Conservation (phyloP, 1,140 invertebrate genomes). For the Arctopsyche grandis region DNA sequence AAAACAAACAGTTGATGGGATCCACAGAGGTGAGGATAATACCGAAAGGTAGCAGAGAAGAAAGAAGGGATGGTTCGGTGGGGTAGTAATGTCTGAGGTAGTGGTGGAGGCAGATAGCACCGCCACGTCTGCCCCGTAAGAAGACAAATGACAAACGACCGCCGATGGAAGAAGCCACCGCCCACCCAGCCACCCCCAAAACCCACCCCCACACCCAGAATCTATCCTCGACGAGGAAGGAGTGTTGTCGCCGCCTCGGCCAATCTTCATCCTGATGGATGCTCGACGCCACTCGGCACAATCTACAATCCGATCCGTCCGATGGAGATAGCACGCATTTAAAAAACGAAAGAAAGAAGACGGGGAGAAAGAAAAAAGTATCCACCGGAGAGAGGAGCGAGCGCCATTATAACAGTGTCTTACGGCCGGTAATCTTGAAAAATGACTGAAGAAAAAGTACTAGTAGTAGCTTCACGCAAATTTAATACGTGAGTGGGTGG, state of each 20-base stretch:
- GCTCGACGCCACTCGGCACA: neutral
- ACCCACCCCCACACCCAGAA: neutral
- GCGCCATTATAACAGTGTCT: slow-evolving; percentile 15
- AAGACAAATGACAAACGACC: slow-evolving; percentile 50
- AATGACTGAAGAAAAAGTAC: slow-evolving; percentile 8
- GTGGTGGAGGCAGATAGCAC: slow-evolving; percentile 15
- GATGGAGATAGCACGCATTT: slow-evolving; percentile 29
- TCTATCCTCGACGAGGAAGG: neutral
- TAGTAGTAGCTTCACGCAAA: slow-evolving; percentile 7
- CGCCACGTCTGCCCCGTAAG: slow-evolving; percentile 33
- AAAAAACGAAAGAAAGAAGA: neutral
- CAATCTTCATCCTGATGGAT: slow-evolving; percentile 38
- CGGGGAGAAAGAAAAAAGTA: neutral
- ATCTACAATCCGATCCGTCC: slow-evolving; percentile 34
- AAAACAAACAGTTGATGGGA: slow-evolving; percentile 15
- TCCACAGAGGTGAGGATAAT: slow-evolving; percentile 14
- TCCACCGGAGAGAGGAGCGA: neutral
- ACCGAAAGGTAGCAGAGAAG: neutral
- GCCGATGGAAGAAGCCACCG: slow-evolving; percentile 3
- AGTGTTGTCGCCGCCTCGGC: neutral
- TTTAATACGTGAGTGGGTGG: neutral
- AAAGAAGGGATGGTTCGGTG: neutral
- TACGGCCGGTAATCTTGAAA: slow-evolving; percentile 23
- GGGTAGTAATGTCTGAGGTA: neutral
- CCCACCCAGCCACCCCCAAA: neutral